These are phyloP conservation scores for Zapus hudsonius DNA, from an alignment of 2,113 vertebrate genomes.

Conservation along the genomic window DNA sequence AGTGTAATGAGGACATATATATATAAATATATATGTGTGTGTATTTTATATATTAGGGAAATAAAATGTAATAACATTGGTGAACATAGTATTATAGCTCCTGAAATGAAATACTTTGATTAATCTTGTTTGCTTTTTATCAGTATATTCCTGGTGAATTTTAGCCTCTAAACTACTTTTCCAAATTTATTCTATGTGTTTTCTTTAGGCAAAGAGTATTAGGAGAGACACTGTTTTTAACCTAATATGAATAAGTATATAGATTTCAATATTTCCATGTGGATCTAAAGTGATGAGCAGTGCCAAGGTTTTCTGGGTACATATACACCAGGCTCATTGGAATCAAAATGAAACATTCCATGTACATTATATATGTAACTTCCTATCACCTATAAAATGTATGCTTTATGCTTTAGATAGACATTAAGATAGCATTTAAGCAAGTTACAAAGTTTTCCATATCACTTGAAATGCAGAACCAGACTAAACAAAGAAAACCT, in stretches of 20 bases:
- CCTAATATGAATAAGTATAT: background rate
- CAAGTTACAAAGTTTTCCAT: background rate
- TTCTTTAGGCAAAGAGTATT: background rate
- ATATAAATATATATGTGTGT: too few species aligned
- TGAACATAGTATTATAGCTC: conserved; percentile 8
- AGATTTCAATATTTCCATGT: background rate
- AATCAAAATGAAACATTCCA: background rate
- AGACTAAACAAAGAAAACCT: background rate
- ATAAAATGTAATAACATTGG: conserved; percentile 30
- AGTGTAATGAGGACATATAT: too few species aligned
- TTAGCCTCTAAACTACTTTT: conserved; percentile 22
- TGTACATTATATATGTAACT: background rate
- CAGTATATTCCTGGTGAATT: conserved; percentile 8
- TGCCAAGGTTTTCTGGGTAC: background rate
- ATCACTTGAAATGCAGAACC: background rate
- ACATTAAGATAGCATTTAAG: conserved; percentile 28
- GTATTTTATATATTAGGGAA: background rate
- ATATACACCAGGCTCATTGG: background rate
- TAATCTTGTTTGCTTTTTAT: conserved; percentile 33
- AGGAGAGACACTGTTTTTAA: conserved; percentile 1
- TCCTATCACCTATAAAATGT: background rate
- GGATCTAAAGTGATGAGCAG: background rate
- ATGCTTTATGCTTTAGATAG: background rate
- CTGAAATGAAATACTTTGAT: background rate
- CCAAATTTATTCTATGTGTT: conserved; percentile 30